Conservation (phyloP, 2,888 invertebrate species). For the Hesperia comma region DNA sequence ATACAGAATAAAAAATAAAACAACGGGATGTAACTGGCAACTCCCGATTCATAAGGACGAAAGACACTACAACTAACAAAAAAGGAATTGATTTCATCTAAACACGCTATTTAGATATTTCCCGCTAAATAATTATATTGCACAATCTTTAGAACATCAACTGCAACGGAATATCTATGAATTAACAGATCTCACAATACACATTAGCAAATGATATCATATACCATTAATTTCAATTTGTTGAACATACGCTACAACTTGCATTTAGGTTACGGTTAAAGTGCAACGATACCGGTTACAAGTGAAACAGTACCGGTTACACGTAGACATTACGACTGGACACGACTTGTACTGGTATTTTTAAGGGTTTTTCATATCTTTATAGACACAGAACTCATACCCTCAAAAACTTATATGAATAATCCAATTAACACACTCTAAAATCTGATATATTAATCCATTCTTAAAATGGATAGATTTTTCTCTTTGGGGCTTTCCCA, state of each 20-base stretch:
- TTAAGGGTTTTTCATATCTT: too few species aligned
- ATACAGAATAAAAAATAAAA: slow-evolving; percentile 39
- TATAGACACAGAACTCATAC: too few species aligned
- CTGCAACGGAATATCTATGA: slow-evolving; percentile 9
- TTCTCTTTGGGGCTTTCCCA: too few species aligned
- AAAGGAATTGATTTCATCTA: slow-evolving; percentile 15
- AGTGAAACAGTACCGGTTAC: background rate
- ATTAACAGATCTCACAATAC: slow-evolving; percentile 55
- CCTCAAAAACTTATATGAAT: too few species aligned
- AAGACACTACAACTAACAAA: slow-evolving; percentile 2
- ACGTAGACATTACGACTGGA: background rate
- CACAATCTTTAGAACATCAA: slow-evolving; percentile 49
- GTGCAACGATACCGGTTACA: background rate
- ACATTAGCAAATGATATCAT: slow-evolving; percentile 70
- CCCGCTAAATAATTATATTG: slow-evolving; percentile 55
- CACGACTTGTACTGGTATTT: background rate
- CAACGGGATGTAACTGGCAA: slow-evolving; percentile 28
- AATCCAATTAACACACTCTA: too few species aligned
- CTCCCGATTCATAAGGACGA: slow-evolving; percentile 32
- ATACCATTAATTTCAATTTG: slow-evolving; percentile 72
- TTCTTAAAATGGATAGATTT: too few species aligned
- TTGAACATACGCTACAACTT: slow-evolving; percentile 39
- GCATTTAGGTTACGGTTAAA: slow-evolving; percentile 1
- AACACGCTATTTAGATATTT: slow-evolving; percentile 23
- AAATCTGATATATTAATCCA: too few species aligned